Percentiles rank a stretch among this genome's conserved stretches.
Evolutionary conservation across 2,113 vertebrate genomes (phyloP).

Genomic region (Cyprinodon brontotheroides): DNA sequence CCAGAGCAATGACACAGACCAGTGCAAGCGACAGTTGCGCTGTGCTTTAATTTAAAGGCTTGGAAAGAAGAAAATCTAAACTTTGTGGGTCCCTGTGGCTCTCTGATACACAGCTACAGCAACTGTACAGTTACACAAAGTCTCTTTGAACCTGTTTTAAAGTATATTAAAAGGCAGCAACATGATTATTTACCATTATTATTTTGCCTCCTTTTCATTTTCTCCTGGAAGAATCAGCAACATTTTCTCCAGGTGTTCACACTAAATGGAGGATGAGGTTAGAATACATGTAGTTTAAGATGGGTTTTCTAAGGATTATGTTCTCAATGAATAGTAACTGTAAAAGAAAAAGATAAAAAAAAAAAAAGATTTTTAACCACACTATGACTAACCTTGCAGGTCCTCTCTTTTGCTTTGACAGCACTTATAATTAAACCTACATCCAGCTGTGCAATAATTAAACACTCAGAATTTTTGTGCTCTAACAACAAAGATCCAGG

Average conservation of each 20-base stretch:
- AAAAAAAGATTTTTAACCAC: conserved; percentile 7
- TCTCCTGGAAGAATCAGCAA: conserved; percentile 47
- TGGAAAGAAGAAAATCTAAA: conserved; percentile 51
- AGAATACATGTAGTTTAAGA: conserved; percentile 2
- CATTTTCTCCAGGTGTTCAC: conserved; percentile 25
- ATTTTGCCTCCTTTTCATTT: conserved; percentile 60
- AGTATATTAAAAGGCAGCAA: conserved; percentile 60
- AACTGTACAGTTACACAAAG: conserved; percentile 31
- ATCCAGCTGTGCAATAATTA: conserved; percentile 41
- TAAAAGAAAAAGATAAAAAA: conserved; percentile 21
- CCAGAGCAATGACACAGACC: conserved; percentile 27
- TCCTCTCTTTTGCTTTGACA: conserved; percentile 33
- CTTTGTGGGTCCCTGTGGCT: conserved; percentile 39
- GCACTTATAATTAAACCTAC: conserved; percentile 53
- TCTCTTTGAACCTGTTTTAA: conserved; percentile 60
- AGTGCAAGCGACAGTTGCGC: conserved; percentile 15
- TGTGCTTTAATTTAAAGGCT: conserved; percentile 64
- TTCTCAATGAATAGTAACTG: conserved; percentile 13
- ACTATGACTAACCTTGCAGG: conserved; percentile 5
- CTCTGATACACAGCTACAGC: conserved; percentile 58
- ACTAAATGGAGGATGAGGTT: conserved; percentile 14
- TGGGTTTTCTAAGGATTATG: conserved; percentile 16
- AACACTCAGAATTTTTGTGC: conserved; percentile 36
- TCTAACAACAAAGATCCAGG: conserved; percentile 17
- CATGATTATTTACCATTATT: conserved; percentile 41